phyloP scores from a whole-genome alignment of 35 echinoderm and acorn worm genomes.

The Amphiura filiformis region DNA sequence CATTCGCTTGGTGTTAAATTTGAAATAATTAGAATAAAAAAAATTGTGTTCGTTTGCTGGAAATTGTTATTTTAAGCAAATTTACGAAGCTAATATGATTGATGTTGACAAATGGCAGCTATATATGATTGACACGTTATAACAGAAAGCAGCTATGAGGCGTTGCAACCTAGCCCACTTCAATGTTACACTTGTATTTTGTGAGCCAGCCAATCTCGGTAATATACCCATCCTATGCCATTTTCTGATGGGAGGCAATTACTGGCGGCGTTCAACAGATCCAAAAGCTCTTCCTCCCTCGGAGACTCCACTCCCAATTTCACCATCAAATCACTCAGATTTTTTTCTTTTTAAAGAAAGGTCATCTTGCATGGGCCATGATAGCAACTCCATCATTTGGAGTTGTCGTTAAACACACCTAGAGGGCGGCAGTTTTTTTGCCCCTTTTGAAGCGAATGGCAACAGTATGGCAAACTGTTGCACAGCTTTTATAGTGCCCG shows the following conservation, averaged over 20 bases:
- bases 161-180: neutral
- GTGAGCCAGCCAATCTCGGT: constrained; percentile 5
- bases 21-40: too few species aligned
- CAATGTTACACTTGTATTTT: neutral
- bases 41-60: too few species aligned
- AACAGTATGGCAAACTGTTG: neutral
- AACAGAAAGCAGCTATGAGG: neutral
- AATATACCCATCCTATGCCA: constrained; percentile 11
- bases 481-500: neutral
- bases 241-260: neutral
- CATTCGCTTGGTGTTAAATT: too few species aligned
- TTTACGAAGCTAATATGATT: too few species aligned
- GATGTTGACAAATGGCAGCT: too few species aligned
- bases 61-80: too few species aligned
- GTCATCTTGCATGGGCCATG: neutral
- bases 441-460: neutral
- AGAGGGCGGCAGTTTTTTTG: neutral
- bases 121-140: too few species aligned
- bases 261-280: neutral
- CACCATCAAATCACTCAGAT: neutral
- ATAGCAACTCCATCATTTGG: constrained; percentile 6
- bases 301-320: neutral
- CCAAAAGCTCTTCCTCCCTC: constrained; percentile 2
- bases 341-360: neutral
- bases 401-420: neutral